A percentile compares a stretch with the other conserved stretches of the same genome.
These are phyloP conservation scores for Eristalinus aeneus DNA, from an alignment of 2,888 invertebrate species.

Conservation along the genomic window DNA sequence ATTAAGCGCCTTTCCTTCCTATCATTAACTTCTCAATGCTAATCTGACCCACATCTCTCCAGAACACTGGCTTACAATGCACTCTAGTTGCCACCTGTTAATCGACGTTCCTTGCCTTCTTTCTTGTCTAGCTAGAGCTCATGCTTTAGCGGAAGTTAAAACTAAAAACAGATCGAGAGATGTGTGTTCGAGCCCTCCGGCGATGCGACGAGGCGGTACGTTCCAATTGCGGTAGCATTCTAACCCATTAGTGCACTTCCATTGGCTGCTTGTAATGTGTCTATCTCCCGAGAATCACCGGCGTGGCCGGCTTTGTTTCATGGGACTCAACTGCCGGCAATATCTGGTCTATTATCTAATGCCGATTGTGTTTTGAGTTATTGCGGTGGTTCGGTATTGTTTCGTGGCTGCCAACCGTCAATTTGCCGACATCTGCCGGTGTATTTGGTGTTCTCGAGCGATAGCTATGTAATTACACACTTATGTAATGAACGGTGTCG, in stretches of 20 bases:
- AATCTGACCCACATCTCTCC: constrained; percentile 65
- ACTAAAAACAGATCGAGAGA: constrained; percentile 2
- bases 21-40: constrained; percentile 63
- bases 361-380: background rate
- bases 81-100: constrained; percentile 62
- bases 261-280: background rate
- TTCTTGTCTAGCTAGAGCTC: background rate
- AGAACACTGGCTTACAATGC: constrained; percentile 38
- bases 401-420: background rate
- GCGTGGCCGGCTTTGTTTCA: background rate
- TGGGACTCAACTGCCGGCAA: background rate
- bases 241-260: constrained; percentile 35
- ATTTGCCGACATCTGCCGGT: background rate
- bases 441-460: background rate
- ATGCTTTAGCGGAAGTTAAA: background rate
- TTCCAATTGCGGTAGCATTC: constrained; percentile 23
- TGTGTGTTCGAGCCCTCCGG: constrained; percentile 28
- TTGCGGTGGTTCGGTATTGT: background rate
- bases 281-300: background rate
- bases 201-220: constrained; percentile 10
- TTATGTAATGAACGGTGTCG: constrained; percentile 25
- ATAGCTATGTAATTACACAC: background rate
- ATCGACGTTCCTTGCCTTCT: constrained; percentile 25
- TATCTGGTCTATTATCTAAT: background rate
- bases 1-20: constrained; percentile 55